Evolutionary conservation across 2,797 vertebrate species (phyloP), one percentile per base, ranked within the genome.

Genomic region (Onychomys arenicola): DNA sequence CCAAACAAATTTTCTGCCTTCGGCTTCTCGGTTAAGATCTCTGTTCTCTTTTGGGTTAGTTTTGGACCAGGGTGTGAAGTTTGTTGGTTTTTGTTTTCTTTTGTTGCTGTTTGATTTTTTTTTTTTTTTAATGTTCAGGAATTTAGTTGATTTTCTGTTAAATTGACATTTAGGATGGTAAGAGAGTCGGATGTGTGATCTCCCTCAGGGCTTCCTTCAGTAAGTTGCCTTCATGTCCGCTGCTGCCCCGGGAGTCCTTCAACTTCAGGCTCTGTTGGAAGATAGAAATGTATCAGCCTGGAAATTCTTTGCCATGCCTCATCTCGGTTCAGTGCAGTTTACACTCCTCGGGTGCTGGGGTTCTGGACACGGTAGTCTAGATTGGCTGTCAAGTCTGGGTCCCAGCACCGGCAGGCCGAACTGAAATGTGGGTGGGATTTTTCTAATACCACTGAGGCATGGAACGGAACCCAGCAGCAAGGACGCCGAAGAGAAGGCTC

Each of bases 11-110:
- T 87, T 86, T 43, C 57, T 76, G 16, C 25, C 17, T 90, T 92
- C 52, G 8, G 40, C 57, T 49, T 14, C 55, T 69, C 65, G 19
- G 13, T 75, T 43, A 59, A 59, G 77, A 59, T 49, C 92, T 95
- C 73, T 65, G 91, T 37, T 89, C 13, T 65, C 10, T 96, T 73
- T 93, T 61, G 92, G 49, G 65, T 52, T 27, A 29, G 46, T 59
- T 91, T 65, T 23, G 27, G 40, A 6, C 16, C 13, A 29, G 59
- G 13, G n/a, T 10, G 4, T 63, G 37, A 43, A 32, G 59, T 84
- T 65, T 76, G 69, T 40, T 73, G 21, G 40, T 6, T 75, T 75
- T 75, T 75, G 73, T 61, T 59, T 59, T 59, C 57, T 59, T 59
- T 21, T 19, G 16, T 21, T 17, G 9, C 9, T 55, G 10, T 23